Conservation (phyloP, 2,888 invertebrate genomes). For the Thecophora atra region DNA sequence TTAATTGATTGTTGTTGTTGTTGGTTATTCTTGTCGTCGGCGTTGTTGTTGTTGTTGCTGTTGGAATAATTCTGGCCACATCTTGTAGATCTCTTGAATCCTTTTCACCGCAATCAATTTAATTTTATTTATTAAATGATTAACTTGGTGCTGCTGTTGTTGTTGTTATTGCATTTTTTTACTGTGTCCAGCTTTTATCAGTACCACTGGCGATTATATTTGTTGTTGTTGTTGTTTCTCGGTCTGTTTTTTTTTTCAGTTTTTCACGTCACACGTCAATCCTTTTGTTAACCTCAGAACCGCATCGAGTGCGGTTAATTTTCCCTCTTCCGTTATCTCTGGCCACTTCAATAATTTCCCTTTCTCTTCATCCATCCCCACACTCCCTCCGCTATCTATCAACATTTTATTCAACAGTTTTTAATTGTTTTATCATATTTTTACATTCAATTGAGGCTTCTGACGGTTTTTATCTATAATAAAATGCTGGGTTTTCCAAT, state of each 20-base stretch:
- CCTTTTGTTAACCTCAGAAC: conserved; percentile 52
- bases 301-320: conserved; percentile 51
- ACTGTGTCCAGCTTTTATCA: no score
- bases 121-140: conserved; percentile 65
- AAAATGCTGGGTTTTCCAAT: no score
- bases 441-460: no score
- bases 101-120: conserved; percentile 62
- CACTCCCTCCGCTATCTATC: neutral
- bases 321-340: conserved; percentile 10
- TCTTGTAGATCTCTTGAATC: conserved; percentile 1
- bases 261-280: conserved; percentile 44
- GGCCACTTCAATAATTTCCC: neutral
- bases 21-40: neutral
- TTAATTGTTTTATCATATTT: no score
- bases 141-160: conserved; percentile 62
- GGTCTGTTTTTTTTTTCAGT: neutral
- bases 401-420: no score
- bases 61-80: neutral
- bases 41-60: neutral
- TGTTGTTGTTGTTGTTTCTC: conserved; percentile 1
- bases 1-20: neutral
- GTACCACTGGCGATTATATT: no score
- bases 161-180: no score
- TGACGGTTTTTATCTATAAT: no score
- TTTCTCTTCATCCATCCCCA: neutral